Evolutionary conservation across 2,888 invertebrate genomes (phyloP), one percentile per base, ranked within the genome.

Genomic region (Bhutanitis thaidina): DNA sequence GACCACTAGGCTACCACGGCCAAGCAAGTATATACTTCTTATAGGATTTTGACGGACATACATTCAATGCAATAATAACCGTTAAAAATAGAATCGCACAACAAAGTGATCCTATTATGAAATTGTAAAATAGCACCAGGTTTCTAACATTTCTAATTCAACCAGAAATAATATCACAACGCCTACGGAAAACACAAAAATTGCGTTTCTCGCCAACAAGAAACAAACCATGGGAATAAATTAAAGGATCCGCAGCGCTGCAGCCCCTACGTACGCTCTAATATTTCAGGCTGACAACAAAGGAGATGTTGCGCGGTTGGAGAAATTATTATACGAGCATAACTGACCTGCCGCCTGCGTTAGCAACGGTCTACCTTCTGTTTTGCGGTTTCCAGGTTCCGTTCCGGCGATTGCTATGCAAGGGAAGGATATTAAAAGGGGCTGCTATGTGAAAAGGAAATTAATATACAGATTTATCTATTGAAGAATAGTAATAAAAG

Each of bases 251-350:
- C 43, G 3, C 16, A 15, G 35, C 34, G n/a, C 34, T 9, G 16
- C 7, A 13, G 25, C 15, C 38, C 15, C 40, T 27, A 34, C 30
- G 13, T 34, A 34, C 30, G 13, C 25, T 36, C 48, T 49, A 49
- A 49, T 49, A 41, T 49, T 37, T 43, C 49, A 49, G 41, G 5
- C 16, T 27, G 49, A 43, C 49, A 36, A 43, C 49, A 43, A 49
- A 49, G 43, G 41, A 9, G 32, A 32, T 35, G 35, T 16, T 27
- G 15, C 14, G 29, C 7, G 25, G 10, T 13, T 12, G 25, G 32
- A 34, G 35, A 15, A 41, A 41, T 48, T 44, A 44, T 44, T 48
- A 39, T 20, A 35, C 16, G 48, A 15, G 29, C 25, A 40, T 29
- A 47, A 35, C 39, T 47, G 47, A 47, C 40, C 39, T 48, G 34